Evolutionary conservation across 2,888 invertebrate genomes (phyloP).

Genomic region (Periphyllus acericola): DNA sequence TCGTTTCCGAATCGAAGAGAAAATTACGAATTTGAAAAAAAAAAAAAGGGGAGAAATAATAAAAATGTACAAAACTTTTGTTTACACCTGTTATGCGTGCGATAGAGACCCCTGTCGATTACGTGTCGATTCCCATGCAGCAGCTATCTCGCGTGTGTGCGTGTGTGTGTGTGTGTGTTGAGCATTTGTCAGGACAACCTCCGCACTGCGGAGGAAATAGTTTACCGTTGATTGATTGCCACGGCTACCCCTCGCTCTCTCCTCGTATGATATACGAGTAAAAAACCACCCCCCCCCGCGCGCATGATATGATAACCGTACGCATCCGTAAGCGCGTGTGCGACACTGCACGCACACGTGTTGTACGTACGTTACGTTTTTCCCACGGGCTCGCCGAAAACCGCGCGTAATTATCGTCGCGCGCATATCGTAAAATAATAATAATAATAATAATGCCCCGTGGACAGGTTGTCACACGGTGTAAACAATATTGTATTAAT

Average conservation of each 20-base stretch:
- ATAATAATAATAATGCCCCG: conserved; percentile 14
- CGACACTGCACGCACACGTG: background rate
- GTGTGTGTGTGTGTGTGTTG: background rate
- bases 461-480: conserved; percentile 31
- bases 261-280: background rate
- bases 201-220: conserved; percentile 56
- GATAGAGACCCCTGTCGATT: conserved; percentile 22
- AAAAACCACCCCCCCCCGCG: too few species aligned
- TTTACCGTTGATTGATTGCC: conserved; percentile 53
- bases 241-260: background rate
- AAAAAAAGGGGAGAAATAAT: background rate
- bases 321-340: too few species aligned
- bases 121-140: conserved; percentile 51
- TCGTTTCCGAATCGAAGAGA: background rate
- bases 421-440: background rate
- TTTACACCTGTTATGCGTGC: conserved; percentile 49
- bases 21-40: background rate
- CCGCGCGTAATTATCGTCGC: conserved; percentile 28
- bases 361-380: background rate
- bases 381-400: conserved; percentile 41
- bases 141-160: background rate
- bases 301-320: too few species aligned
- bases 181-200: conserved; percentile 48
- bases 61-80: conserved; percentile 44
- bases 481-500: conserved; percentile 44